Evolutionary conservation across 2,113 vertebrate genomes (phyloP).

Genomic region (Ammospiza caudacuta): DNA sequence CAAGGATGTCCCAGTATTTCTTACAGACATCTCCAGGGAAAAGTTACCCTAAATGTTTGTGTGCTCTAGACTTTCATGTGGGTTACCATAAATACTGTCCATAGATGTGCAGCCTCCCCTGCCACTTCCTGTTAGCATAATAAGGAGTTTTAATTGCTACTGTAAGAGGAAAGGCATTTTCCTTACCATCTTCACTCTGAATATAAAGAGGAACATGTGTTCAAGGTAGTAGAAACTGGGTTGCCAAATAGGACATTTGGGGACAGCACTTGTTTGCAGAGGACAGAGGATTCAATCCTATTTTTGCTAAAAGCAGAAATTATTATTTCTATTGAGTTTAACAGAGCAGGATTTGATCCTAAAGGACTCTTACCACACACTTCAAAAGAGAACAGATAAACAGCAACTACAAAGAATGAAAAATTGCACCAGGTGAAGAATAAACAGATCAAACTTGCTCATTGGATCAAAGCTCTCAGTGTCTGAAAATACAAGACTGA

Average conservation of each 20-base stretch:
- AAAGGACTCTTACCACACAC: neutral
- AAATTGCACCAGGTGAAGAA: neutral
- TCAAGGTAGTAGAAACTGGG: neutral
- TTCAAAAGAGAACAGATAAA: neutral
- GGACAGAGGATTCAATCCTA: neutral
- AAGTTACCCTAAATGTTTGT: constrained; percentile 7
- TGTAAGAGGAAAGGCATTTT: constrained; percentile 35
- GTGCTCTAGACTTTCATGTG: constrained; percentile 12
- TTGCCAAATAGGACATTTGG: neutral
- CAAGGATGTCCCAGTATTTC: neutral
- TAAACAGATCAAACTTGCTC: neutral
- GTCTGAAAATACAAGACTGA: neutral
- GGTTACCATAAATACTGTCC: neutral
- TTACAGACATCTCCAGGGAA: neutral
- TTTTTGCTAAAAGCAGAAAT: neutral
- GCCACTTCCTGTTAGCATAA: constrained; percentile 15
- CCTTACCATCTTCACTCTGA: neutral
- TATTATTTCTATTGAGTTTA: neutral
- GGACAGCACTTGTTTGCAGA: neutral
- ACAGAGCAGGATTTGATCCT: neutral
- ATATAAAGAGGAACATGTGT: neutral
- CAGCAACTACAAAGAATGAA: neutral
- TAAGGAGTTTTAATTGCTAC: neutral
- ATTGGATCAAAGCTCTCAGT: neutral
- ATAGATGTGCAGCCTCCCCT: neutral